phyloP scores from a whole-genome alignment of 2,888 invertebrate genomes.

The Dynastes maya region DNA sequence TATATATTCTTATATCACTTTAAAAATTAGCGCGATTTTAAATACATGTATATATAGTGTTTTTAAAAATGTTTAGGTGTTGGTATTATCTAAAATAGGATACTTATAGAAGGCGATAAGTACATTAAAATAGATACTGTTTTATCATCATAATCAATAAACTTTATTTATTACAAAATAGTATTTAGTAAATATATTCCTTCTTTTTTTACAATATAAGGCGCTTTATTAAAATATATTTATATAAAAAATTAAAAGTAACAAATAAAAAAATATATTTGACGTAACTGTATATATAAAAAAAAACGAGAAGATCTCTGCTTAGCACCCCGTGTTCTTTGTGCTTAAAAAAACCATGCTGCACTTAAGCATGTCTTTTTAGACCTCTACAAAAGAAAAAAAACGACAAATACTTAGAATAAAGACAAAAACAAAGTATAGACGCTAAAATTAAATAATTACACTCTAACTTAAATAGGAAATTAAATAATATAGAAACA shows the following conservation, averaged over 20 bases:
- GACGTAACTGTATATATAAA: neutral
- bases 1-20: neutral
- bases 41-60: neutral
- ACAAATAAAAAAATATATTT: neutral
- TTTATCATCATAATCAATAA: slow-evolving; percentile 18
- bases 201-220: slow-evolving; percentile 14
- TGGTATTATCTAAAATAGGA: neutral
- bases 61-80: neutral
- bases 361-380: neutral
- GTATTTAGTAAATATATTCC: slow-evolving; percentile 19
- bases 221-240: neutral
- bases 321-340: neutral
- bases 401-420: slow-evolving; percentile 3
- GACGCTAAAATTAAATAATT: too few species aligned
- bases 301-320: neutral
- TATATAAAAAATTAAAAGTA: neutral
- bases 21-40: neutral
- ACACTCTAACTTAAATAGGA: too few species aligned
- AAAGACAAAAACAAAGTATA: neutral
- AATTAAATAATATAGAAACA: too few species aligned
- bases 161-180: slow-evolving; percentile 28
- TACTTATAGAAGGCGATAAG: slow-evolving; percentile 7
- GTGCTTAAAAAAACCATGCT: neutral
- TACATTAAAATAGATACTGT: slow-evolving; percentile 17
- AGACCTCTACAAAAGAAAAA: slow-evolving; percentile 26